Conservation (phyloP, 2,888 invertebrate genomes). For the Meganola albula region DNA sequence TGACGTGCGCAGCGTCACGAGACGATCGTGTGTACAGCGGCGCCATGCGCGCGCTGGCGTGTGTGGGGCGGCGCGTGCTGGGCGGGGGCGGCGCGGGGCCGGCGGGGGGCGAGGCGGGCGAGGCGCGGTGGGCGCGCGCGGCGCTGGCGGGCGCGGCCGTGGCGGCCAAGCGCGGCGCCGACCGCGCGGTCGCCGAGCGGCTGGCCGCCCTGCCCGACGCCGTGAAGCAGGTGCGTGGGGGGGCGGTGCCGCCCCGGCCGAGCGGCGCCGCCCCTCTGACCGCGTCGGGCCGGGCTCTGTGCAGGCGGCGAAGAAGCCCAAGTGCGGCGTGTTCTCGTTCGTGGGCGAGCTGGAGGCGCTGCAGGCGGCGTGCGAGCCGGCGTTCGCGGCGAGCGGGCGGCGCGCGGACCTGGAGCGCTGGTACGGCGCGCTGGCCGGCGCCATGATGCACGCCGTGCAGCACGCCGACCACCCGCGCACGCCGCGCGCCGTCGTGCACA, state of each 20-base stretch:
- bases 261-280: too few species aligned
- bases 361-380: conserved; percentile 89
- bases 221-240: conserved; percentile 49
- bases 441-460: conserved; percentile 88
- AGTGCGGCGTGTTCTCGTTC: conserved; percentile 94
- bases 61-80: conserved; percentile 94
- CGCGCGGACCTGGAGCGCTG: conserved; percentile 95
- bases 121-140: conserved; percentile 53
- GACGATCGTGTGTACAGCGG: conserved; percentile 80
- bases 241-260: too few species aligned
- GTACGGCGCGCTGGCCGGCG: conserved; percentile 88
- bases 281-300: too few species aligned
- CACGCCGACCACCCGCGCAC: conserved; percentile 93
- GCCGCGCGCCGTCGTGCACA: conserved; percentile 75
- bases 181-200: conserved; percentile 92
- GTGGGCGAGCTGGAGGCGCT: conserved; percentile 94
- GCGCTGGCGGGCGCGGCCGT: conserved; percentile 56
- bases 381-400: conserved; percentile 91
- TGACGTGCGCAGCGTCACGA: not conserved
- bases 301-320: conserved; percentile 76
- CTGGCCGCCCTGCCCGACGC: conserved; percentile 82
- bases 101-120: conserved; percentile 80
- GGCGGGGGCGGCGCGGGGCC: conserved; percentile 84
- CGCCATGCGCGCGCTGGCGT: conserved; percentile 94
- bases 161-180: conserved; percentile 81